Evolutionary conservation across 2,888 invertebrate genomes (phyloP).

Genomic region (Acheta domesticus): DNA sequence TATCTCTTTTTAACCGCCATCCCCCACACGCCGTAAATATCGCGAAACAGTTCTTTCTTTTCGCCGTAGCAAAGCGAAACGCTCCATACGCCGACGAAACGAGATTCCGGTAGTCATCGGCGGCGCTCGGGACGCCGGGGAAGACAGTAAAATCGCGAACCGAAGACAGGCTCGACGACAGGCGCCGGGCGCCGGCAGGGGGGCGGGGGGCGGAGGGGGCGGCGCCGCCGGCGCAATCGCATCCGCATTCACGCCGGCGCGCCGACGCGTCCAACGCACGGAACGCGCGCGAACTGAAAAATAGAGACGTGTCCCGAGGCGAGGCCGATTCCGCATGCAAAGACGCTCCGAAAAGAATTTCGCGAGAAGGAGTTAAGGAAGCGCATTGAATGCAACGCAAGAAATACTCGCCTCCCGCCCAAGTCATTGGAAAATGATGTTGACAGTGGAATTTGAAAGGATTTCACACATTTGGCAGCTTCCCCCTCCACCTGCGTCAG

Average conservation of each 20-base stretch:
- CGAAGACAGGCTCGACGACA: too few relatives aligned
- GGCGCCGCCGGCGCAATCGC: background rate
- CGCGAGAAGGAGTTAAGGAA: background rate
- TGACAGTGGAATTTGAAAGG: slow-evolving; percentile 9
- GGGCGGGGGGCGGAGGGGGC: background rate
- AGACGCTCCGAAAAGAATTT: slow-evolving; percentile 6
- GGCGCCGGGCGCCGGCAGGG: too few relatives aligned
- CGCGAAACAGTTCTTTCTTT: too few relatives aligned
- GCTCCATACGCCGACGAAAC: background rate
- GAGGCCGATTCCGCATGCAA: background rate
- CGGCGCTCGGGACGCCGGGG: background rate
- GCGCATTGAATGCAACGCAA: background rate
- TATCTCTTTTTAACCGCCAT: too few relatives aligned
- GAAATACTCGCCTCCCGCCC: background rate
- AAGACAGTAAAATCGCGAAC: too few relatives aligned
- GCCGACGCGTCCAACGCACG: slow-evolving; percentile 1
- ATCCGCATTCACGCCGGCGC: slow-evolving; percentile 6
- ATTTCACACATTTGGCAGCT: background rate
- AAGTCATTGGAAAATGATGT: slow-evolving; percentile 12
- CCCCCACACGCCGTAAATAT: too few relatives aligned
- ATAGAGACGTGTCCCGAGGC: slow-evolving; percentile 1
- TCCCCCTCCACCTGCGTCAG: too few relatives aligned
- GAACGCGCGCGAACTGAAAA: background rate
- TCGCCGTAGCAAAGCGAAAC: background rate
- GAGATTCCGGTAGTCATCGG: background rate